Conservation (phyloP, 2,113 vertebrate species). For the Dicaeum eximium region DNA sequence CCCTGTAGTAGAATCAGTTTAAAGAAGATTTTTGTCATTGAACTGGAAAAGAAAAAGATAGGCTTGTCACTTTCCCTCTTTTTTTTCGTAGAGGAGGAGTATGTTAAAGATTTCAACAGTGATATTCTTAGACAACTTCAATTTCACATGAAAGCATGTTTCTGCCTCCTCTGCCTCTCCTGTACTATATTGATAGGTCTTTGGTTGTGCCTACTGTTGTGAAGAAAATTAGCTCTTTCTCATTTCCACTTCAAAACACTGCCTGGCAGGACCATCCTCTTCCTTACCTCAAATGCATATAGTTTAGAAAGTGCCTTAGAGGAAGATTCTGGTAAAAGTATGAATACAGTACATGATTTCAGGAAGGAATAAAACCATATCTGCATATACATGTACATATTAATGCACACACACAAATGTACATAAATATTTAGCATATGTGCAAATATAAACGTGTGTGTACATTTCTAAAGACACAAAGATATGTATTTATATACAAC, state of each 20-base stretch:
- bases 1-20: not conserved
- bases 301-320: not conserved
- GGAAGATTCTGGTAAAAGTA: not conserved
- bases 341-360: not conserved
- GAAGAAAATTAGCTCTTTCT: not conserved
- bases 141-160: not conserved
- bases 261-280: not conserved
- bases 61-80: conserved; percentile 44
- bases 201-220: not conserved
- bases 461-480: not conserved
- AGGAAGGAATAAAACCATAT: not conserved
- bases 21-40: conserved; percentile 48
- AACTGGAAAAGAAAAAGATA: conserved; percentile 43
- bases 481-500: not conserved
- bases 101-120: conserved; percentile 5
- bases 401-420: not conserved
- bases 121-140: not conserved
- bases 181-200: not conserved
- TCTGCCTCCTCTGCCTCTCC: conserved; percentile 4
- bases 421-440: not conserved
- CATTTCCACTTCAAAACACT: not conserved
- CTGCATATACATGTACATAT: not conserved
- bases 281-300: not conserved
- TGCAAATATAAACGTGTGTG: not conserved
- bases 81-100: not conserved